Base-by-base conservation (phyloP, 2,797 vertebrate species). In the Molossus alvarezi region DNA sequence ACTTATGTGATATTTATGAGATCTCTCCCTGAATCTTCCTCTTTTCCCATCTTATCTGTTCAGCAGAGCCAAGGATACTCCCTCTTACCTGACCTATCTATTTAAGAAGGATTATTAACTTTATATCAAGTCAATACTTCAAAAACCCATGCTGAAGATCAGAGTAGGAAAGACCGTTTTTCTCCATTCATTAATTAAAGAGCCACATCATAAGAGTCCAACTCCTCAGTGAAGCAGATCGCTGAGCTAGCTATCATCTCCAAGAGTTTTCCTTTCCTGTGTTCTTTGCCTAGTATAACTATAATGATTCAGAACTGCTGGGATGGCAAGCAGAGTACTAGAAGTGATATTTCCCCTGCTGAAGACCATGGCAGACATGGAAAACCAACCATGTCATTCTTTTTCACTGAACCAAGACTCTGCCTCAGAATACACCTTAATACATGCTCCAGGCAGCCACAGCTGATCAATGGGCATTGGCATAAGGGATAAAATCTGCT, bases 211-310 rank as follows among this genome's bases (percentile, higher is more conserved):
- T 79, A 90, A 85, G 81, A 94, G n/a, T 94, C 20, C 2, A 90
- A 67, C 9, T 25, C 14, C 21, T 93, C 41, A 51, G 51, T 71
- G 23, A 94, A 83, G 87, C 4, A 77, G 72, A 93, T 33, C 86
- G 51, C 77, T 92, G 45, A 81, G 57, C 62, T 29, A 25, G 67
- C 20, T 94, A 73, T 77, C 71, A 89, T 53, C 75, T 79, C 57
- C 65, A 60, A 82, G 65, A 60, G 60, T 51, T 51, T 82, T 41
- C 81, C 69, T 89, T 92, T 80, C 64, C 93, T 87, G 11, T 67
- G 21, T 81, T 96, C 58, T 96, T 89, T 92, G 76, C 18, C 57
- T 69, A 95, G 81, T 57, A 75, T 72, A 93, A 91, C 69, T 82
- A 18, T 21, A 29, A 87, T 55, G 55, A 92, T 60, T 91, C 81